These are phyloP conservation scores for Cheilosia scutellata DNA, from an alignment of 2,888 invertebrate genomes.

Conservation along the genomic window DNA sequence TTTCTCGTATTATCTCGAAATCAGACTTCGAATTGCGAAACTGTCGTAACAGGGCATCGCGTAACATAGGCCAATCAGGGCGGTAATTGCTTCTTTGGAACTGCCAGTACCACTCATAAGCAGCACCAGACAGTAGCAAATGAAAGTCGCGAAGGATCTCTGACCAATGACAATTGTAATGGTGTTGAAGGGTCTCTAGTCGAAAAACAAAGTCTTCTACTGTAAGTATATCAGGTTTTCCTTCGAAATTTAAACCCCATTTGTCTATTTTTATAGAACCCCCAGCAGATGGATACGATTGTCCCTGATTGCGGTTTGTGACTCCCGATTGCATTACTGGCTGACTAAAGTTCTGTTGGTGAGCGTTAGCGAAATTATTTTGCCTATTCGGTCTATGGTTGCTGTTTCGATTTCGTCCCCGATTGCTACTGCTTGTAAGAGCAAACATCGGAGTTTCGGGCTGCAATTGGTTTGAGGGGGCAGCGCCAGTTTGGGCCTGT, in stretches of 20 bases:
- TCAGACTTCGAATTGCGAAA: background rate
- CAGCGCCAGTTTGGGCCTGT: no score
- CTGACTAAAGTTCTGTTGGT: no score
- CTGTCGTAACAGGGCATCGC: background rate
- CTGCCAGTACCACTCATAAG: background rate
- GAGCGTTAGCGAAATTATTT: no score
- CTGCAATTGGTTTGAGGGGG: no score
- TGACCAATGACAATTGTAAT: background rate
- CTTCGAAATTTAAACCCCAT: conserved; percentile 4
- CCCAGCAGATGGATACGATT: background rate
- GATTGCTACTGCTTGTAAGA: no score
- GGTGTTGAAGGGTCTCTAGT: no score
- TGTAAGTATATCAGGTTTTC: background rate
- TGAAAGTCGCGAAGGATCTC: no score
- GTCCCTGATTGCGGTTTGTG: background rate
- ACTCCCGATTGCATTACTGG: no score
- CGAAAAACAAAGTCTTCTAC: background rate
- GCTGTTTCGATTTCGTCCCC: no score
- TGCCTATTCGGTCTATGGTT: no score
- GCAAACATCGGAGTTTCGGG: no score
- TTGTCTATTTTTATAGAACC: conserved; percentile 2
- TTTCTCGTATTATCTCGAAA: conserved; percentile 10
- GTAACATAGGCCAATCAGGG: background rate
- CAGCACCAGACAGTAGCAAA: no score
- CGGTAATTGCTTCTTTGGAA: background rate